A percentile compares a stretch with the other conserved stretches of the same genome.
Conservation (phyloP, 2,113 vertebrate genomes). For the Glareola pratincola region DNA sequence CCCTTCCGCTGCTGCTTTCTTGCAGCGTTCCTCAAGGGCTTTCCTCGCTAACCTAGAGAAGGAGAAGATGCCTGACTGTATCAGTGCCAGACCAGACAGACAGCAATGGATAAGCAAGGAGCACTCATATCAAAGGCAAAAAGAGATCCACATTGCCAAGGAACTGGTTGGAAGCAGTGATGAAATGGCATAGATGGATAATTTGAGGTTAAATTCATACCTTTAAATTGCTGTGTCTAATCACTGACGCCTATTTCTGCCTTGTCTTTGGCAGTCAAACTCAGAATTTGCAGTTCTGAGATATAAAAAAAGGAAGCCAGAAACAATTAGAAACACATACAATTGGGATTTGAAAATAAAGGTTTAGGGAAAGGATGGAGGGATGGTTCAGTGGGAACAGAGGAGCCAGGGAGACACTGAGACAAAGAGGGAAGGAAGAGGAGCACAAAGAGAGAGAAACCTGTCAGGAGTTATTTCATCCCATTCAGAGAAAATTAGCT, state of each 20-base stretch:
- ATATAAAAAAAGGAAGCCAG: neutral
- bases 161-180: neutral
- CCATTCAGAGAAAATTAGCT: neutral
- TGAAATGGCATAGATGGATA: neutral
- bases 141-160: neutral
- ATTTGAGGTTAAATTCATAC: neutral
- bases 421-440: neutral
- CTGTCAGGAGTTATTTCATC: neutral
- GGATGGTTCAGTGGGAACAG: neutral
- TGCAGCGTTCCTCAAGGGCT: neutral
- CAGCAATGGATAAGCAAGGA: neutral
- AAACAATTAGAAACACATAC: neutral
- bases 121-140: neutral
- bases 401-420: neutral
- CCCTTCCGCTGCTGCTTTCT: neutral
- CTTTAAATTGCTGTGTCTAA: neutral
- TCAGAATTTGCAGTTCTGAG: neutral
- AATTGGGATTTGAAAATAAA: neutral
- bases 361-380: neutral
- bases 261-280: neutral
- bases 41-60: neutral
- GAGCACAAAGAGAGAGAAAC: neutral
- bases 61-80: neutral
- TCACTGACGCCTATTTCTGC: neutral
- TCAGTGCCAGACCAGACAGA: neutral